Evolutionary conservation across 2,888 invertebrate genomes (phyloP).

Genomic region (Eudemis profundana): DNA sequence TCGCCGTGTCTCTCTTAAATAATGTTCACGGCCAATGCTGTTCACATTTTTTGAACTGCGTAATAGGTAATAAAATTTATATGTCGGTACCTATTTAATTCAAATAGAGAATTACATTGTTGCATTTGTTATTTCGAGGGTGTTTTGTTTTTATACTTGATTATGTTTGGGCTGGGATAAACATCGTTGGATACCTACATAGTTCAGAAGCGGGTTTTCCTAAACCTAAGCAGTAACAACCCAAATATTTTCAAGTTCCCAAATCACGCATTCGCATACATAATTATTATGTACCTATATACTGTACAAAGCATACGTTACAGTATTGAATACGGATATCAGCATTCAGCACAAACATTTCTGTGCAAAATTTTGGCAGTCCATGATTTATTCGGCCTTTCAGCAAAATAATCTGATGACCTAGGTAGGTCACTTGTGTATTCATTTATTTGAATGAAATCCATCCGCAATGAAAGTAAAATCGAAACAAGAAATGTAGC

Average conservation of each 20-base stretch:
- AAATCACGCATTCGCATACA: too few relatives aligned
- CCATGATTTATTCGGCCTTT: conserved; percentile 21
- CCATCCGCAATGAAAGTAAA: conserved; percentile 22
- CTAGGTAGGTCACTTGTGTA: conserved; percentile 15
- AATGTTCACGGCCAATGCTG: background rate
- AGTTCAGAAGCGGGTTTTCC: too few relatives aligned
- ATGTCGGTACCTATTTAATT: background rate
- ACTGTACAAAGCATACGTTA: too few relatives aligned
- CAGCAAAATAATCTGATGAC: conserved; percentile 11
- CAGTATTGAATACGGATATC: background rate
- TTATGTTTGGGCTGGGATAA: too few relatives aligned
- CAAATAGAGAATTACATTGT: background rate
- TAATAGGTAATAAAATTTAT: background rate
- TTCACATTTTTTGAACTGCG: conserved; percentile 7
- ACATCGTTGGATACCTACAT: too few relatives aligned
- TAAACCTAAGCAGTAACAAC: too few relatives aligned
- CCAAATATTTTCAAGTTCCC: too few relatives aligned
- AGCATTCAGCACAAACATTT: background rate
- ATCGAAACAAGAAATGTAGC: conserved; percentile 24
- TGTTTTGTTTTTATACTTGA: too few relatives aligned
- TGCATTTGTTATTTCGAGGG: background rate
- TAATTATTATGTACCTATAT: too few relatives aligned
- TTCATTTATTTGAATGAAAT: conserved; percentile 33
- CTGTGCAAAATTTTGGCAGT: conserved; percentile 13
- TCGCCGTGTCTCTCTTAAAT: background rate